Evolutionary conservation across 2,113 vertebrate genomes (phyloP), one percentile per base, ranked within the genome.

Genomic region (Erinaceus europaeus): DNA sequence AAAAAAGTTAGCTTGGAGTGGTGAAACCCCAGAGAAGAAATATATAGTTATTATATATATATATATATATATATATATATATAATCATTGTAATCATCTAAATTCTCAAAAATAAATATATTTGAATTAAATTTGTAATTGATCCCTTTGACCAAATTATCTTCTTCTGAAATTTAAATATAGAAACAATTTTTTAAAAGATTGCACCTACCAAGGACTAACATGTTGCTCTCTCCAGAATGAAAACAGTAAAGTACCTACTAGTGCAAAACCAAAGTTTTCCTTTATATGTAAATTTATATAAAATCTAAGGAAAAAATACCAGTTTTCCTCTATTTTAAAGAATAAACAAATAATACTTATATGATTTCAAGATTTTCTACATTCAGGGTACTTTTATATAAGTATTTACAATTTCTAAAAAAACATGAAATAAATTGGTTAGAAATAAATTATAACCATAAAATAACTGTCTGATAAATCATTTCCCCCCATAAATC

Each of bases 381-480:
- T 18, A 40, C 11, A 68, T 15, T 52, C 4, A 59, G 62, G 23
- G 57, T 71, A 27, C 6, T 57, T 11, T 85, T 65, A 59, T 29
- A 64, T 78, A 91, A 68, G 8, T 9, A 9, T 29, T 59, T 84
- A 86, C 85, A 76, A 80, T 44, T 87, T 84, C 48, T 85, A 81
- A 23, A 74, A 67, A 69, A 11, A 62, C 73, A 85, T 75, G 4
- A 91, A 71, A 61, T 27, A 44, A 88, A 40, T 42, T 46, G 40
- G 20, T 55, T 77, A 65, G 34, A 3, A 75, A 75, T 32, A n/a
- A n/a, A n/a, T n/a, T n/a, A n/a, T n/a, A n/a, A n/a, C n/a, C n/a
- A n/a, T n/a, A n/a, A n/a, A n/a, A n/a, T n/a, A n/a, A n/a, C n/a
- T n/a, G n/a, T n/a, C n/a, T n/a, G n/a, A n/a, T n/a, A n/a, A n/a